phyloP scores from a whole-genome alignment of 2,888 invertebrate species.

The Lysandra coridon region DNA sequence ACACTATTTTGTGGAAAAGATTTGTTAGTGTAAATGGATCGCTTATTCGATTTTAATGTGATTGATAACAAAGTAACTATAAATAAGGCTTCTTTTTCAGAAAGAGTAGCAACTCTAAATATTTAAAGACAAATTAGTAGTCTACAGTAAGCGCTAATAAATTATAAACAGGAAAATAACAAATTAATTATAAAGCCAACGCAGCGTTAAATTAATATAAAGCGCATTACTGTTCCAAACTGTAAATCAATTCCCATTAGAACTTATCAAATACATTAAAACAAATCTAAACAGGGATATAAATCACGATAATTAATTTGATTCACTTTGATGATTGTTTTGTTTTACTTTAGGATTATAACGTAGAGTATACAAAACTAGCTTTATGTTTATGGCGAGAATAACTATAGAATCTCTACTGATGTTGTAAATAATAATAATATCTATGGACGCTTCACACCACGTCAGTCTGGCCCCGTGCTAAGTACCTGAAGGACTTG shows the following conservation, averaged over 20 bases:
- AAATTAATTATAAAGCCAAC: not conserved
- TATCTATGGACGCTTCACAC: too few species aligned
- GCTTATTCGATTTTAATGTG: too few species aligned
- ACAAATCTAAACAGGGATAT: not conserved
- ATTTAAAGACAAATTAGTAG: not conserved
- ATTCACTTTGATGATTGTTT: not conserved
- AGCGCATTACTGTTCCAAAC: not conserved
- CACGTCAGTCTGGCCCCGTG: too few species aligned
- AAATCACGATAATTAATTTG: not conserved
- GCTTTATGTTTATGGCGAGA: not conserved
- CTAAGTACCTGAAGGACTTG: too few species aligned
- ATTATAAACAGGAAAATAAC: not conserved
- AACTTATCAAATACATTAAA: not conserved
- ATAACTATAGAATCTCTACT: not conserved
- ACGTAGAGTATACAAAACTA: not conserved
- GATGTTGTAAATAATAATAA: too few species aligned
- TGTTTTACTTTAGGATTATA: not conserved
- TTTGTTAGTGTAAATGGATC: too few species aligned
- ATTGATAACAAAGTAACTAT: too few species aligned
- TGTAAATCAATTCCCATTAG: slow-evolving; percentile 11
- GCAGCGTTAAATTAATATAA: not conserved
- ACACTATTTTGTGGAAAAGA: too few species aligned
- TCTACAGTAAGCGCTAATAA: not conserved
- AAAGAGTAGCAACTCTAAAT: too few species aligned
- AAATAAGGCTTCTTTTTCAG: too few species aligned